Percentiles rank a stretch among this genome's conserved stretches.
Evolutionary conservation across 2,888 invertebrate species (phyloP).

Genomic region (Argynnis bischoffii): DNA sequence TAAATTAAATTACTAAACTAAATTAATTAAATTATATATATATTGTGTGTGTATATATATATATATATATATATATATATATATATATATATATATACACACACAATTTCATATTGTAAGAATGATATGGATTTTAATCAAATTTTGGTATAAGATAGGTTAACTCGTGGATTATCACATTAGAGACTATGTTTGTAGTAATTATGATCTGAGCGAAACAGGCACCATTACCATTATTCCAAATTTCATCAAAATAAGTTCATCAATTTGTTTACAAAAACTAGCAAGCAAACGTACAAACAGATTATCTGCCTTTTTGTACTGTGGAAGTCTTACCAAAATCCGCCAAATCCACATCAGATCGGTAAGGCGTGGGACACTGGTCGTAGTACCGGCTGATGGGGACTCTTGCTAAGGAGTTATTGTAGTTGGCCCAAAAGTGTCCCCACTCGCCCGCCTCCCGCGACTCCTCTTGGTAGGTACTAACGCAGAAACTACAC

Average conservation of each 20-base stretch:
- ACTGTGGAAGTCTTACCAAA: conserved; percentile 51
- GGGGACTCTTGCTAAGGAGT: conserved; percentile 56
- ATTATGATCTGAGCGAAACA: no score
- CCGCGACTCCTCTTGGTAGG: conserved; percentile 59
- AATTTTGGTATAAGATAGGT: no score
- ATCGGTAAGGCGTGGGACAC: conserved; percentile 72
- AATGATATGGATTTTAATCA: no score
- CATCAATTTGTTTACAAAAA: background rate
- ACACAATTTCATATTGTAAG: no score
- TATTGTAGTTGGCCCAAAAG: conserved; percentile 76
- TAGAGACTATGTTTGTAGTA: no score
- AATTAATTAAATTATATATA: no score
- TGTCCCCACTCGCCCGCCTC: conserved; percentile 65
- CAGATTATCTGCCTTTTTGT: background rate
- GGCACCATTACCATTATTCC: no score
- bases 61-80: no score
- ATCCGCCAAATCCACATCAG: conserved; percentile 64
- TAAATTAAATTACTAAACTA: no score
- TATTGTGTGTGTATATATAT: no score
- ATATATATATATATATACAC: no score
- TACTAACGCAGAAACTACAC: conserved; percentile 58
- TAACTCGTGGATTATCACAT: no score
- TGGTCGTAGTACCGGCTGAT: conserved; percentile 67
- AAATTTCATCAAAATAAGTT: background rate
- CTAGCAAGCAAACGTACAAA: background rate